Conservation (phyloP, 1,140 invertebrate genomes). For the Gonioctena quinquepunctata region DNA sequence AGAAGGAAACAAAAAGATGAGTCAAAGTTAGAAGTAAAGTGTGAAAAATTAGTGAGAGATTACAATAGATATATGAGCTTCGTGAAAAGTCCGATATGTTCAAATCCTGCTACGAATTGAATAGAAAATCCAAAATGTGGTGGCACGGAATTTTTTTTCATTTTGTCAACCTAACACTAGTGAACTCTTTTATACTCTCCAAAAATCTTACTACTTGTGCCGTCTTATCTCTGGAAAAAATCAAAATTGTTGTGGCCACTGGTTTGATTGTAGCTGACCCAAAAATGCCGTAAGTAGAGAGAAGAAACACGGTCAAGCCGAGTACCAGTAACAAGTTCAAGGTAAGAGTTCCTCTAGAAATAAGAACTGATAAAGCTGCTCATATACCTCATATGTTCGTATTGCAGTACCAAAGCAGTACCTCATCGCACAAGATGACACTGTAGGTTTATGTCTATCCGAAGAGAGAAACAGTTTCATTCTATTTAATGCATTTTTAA, state of each 20-base stretch:
- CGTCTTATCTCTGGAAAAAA: neutral
- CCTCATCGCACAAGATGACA: too few species aligned
- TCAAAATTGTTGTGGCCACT: neutral
- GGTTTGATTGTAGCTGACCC: neutral
- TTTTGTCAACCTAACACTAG: neutral
- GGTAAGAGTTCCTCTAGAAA: neutral
- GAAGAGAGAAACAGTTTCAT: too few species aligned
- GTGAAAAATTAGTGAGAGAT: constrained; percentile 36
- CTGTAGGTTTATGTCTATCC: too few species aligned
- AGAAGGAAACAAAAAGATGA: constrained; percentile 36
- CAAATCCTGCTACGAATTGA: constrained; percentile 44
- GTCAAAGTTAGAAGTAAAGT: neutral
- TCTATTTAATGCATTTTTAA: too few species aligned
- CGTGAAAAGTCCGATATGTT: constrained; percentile 53
- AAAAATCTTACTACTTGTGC: neutral
- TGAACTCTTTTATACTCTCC: neutral
- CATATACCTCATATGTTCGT: too few species aligned
- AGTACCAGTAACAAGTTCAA: neutral
- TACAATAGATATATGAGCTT: constrained; percentile 54
- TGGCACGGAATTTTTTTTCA: constrained; percentile 27
- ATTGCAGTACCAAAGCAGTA: too few species aligned
- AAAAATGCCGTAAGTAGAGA: neutral
- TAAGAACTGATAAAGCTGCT: too few species aligned
- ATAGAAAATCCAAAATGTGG: constrained; percentile 53
- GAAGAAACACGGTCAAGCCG: neutral